Evolutionary conservation across 2,797 vertebrate genomes (phyloP), one percentile per base, ranked within the genome.

Genomic region (Pelochelys cantorii): DNA sequence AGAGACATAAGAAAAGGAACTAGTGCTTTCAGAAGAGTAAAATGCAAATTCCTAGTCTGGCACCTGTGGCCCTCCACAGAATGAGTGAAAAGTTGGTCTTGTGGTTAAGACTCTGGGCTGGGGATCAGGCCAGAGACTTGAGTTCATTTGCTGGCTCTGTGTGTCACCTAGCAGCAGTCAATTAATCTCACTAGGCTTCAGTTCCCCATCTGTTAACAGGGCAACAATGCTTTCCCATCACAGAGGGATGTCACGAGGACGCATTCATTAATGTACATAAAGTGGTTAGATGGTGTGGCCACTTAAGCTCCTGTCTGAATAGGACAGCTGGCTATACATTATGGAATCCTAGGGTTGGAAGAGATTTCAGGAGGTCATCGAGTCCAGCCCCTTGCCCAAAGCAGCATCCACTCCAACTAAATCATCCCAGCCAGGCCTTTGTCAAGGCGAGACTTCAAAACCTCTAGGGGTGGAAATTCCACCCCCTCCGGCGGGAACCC

Each of bases 171-270:
- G 85, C 88, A 29, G 27, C 59, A 84, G 22, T 77, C 18, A 23
- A 9, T 60, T 0, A 0, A 2, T 84, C 52, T 82, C n/a, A 20
- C n/a, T 3, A 22, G 65, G 65, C n/a, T 71, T 71, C 92, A 34
- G 18, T 2, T 87, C 57, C 52, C 14, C 52, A 3, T 80, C 78
- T 59, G 27, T 81, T 84, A 78, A 90, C 56, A 37, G 74, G 23
- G 23, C 42, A 48, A 52, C 14, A 29, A 27, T 27, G 2, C 56
- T 20, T 5, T 7, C 17, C 85, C 23, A 10, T 80, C 17, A 68
- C 3, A 0, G 42, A 57, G 55, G 29, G n/a, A 34, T 22, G 31
- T 5, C 57, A 86, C 53, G 53, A 88, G 48, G 34, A 95, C 18
- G 83, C 83, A 80, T 62, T 81, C 4, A 60, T 52, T 68, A 57